Evolutionary conservation across 2,113 vertebrate genomes (phyloP).

Genomic region (Cromileptes altivelis): DNA sequence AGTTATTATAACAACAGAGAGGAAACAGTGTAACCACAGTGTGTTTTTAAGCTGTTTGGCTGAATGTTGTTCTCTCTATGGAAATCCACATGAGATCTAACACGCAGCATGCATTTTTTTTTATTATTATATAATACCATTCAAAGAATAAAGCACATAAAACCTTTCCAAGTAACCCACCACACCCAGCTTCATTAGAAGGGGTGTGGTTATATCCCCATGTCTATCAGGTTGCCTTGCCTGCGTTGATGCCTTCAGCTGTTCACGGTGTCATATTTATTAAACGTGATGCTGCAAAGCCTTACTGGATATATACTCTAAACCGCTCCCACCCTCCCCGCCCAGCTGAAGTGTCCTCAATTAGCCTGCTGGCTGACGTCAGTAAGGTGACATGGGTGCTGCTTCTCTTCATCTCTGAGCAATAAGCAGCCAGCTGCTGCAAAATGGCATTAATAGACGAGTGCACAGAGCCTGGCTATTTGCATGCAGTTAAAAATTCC

Average conservation of each 20-base stretch:
- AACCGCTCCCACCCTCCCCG: slow-evolving; percentile 54
- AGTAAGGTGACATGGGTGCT: slow-evolving; percentile 80
- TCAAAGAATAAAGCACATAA: neutral
- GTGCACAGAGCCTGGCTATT: neutral
- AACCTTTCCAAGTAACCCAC: neutral
- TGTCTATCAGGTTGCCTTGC: neutral
- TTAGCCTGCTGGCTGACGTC: slow-evolving; percentile 82
- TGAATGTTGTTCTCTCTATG: neutral
- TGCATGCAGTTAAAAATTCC: slow-evolving; percentile 31
- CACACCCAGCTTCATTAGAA: slow-evolving; percentile 59
- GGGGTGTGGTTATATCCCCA: slow-evolving; percentile 59
- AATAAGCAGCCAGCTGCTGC: slow-evolving; percentile 39
- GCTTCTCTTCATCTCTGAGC: slow-evolving; percentile 42
- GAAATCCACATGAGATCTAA: neutral
- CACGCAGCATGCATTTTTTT: neutral
- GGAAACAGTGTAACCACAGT: neutral
- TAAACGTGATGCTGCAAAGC: slow-evolving; percentile 53
- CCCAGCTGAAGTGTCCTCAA: slow-evolving; percentile 73
- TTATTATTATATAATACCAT: neutral
- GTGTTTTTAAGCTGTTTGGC: neutral
- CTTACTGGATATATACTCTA: slow-evolving; percentile 1
- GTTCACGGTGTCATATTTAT: slow-evolving; percentile 19
- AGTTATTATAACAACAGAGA: neutral
- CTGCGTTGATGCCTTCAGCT: neutral
- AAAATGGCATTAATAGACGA: slow-evolving; percentile 19